Evolutionary conservation across 2,797 vertebrate species (phyloP), one percentile per base, ranked within the genome.

Genomic region (Gorsachius magnificus): DNA sequence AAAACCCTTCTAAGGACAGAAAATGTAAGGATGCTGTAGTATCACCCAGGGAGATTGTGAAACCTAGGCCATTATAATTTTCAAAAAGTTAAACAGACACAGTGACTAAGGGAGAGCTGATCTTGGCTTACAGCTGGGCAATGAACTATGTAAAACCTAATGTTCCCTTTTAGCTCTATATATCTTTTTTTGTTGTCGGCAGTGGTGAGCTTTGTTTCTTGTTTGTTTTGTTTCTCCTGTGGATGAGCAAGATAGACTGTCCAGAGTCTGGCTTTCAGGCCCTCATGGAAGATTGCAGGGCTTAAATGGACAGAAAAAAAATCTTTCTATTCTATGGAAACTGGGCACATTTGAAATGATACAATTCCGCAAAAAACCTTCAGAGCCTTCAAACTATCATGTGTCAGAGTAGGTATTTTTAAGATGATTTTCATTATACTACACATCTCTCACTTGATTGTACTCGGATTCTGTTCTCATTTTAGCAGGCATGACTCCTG

Each of bases 301-400:
- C 28, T 48, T 57, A 50, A 86, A 13, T 0, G 0, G 22, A 65
- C 0, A 4, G 33, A 29, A 68, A 77, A 60, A 76, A 69, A 26
- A 20, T 5, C 5, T 31, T 70, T 41, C 5, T 36, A 4, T 33
- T 88, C 14, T 64, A 1, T 25, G 63, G 72, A 91, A 91, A 36
- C 11, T 11, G 20, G 5, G 16, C 9, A 54, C 21, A 74, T 35
- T 58, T 13, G 7, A 61, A 93, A 90, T 26, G 0, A 76, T 9
- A 63, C 9, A 86, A 43, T 53, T 78, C 60, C 4, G 5, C 16
- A 65, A 83, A 90, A 88, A 58, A 29, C 9, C 3, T 72, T 76
- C 83, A 89, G 24, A 79, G 54, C 26, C 28, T 87, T 86, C 60
- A 94, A 86, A 82, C 11, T 18, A 35, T 54, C 43, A 45, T 33